Evolutionary conservation across 2,888 invertebrate species (phyloP).

Genomic region (Megastigmus dorsalis): DNA sequence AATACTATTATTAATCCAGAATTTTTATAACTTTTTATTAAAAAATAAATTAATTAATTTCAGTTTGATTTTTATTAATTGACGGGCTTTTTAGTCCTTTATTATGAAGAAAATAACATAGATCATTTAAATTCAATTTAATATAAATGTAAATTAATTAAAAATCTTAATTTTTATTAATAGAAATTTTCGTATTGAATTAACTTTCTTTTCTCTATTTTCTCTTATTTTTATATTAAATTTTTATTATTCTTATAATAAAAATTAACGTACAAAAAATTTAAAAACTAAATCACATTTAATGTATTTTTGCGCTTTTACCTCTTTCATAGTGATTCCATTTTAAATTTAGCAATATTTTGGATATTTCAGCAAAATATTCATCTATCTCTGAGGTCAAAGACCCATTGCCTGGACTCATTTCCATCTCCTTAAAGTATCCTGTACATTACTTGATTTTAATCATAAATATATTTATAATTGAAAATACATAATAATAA

Average conservation of each 20-base stretch:
- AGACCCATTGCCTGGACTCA: constrained; percentile 43
- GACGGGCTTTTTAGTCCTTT: not conserved
- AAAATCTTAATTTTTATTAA: too few relatives aligned
- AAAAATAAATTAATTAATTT: not conserved
- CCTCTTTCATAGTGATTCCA: constrained; percentile 44
- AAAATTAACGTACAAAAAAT: constrained; percentile 26
- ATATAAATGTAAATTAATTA: not conserved
- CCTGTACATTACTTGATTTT: too few relatives aligned
- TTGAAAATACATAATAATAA: too few relatives aligned
- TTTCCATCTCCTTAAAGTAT: not conserved
- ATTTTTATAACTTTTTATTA: constrained; percentile 14
- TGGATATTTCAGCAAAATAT: constrained; percentile 31
- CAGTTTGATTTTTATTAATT: not conserved
- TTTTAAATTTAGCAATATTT: constrained; percentile 21
- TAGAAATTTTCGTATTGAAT: not conserved
- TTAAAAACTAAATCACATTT: constrained; percentile 10
- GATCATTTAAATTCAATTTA: not conserved
- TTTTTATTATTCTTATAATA: constrained; percentile 2
- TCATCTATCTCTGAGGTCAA: constrained; percentile 34
- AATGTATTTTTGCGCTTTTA: constrained; percentile 54
- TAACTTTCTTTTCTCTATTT: not conserved
- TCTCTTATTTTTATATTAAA: not conserved
- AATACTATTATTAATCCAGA: constrained; percentile 29
- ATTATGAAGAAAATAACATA: not conserved
- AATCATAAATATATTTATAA: too few relatives aligned